Conservation (phyloP, 2,797 vertebrate genomes). For the Spizella passerina region DNA sequence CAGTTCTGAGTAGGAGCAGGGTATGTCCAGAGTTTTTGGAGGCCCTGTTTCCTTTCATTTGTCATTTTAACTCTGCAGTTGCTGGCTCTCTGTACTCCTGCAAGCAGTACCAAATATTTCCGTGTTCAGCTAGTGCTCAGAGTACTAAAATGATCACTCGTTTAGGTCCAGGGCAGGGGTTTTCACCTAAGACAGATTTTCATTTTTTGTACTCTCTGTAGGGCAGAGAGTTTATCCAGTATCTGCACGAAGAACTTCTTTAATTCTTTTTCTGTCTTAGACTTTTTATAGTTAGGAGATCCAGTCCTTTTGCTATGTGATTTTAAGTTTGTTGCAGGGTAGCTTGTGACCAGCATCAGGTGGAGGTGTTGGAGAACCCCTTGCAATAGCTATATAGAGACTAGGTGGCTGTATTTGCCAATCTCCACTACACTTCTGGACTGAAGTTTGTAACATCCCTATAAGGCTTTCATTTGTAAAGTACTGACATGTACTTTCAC, state of each 20-base stretch:
- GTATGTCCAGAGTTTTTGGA: background rate
- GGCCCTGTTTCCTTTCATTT: background rate
- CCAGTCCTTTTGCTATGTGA: background rate
- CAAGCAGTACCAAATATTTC: background rate
- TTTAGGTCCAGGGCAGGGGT: background rate
- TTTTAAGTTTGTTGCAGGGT: background rate
- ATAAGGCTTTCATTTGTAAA: background rate
- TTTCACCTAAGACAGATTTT: background rate
- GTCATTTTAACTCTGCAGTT: background rate
- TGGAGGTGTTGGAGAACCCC: background rate
- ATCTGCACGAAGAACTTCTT: background rate
- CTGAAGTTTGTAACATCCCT: background rate
- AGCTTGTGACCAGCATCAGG: background rate
- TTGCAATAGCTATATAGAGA: background rate
- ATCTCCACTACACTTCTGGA: background rate
- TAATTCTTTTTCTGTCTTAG: background rate
- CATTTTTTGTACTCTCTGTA: background rate
- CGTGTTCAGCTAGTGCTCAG: background rate
- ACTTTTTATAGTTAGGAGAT: background rate
- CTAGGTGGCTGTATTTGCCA: background rate
- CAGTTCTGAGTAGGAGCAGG: background rate
- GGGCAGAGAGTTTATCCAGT: background rate
- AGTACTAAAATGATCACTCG: background rate
- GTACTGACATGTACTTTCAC: background rate
- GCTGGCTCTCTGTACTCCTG: background rate